Percentiles rank a stretch among this genome's conserved stretches.
These are phyloP conservation scores for Nemopilema nomurai DNA, from an alignment of 30 jellyfish, hydroid and myxozoan species.

Conservation along the genomic window DNA sequence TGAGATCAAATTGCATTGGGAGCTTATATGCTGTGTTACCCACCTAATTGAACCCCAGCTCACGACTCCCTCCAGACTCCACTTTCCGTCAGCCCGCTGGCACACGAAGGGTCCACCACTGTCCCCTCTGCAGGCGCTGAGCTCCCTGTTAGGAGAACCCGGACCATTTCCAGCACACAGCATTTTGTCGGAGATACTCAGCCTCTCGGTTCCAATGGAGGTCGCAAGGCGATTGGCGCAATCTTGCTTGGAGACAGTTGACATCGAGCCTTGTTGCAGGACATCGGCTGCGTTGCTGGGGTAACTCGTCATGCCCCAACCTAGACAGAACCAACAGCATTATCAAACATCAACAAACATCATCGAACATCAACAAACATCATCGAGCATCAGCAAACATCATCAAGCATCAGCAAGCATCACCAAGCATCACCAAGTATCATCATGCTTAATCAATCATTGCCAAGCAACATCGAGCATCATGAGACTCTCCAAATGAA, in stretches of 20 bases:
- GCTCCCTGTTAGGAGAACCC: slow-evolving; percentile 1
- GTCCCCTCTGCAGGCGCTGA: slow-evolving; percentile 47
- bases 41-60: slow-evolving; percentile 68
- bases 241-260: slow-evolving; percentile 40
- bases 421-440: no score
- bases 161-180: slow-evolving; percentile 49
- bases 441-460: no score
- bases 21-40: neutral
- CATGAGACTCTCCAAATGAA: no score
- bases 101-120: slow-evolving; percentile 71
- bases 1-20: no score
- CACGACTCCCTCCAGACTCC: slow-evolving; percentile 54
- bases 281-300: slow-evolving; percentile 48
- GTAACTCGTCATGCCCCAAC: slow-evolving; percentile 68
- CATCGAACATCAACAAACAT: no score
- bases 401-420: no score
- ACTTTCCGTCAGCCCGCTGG: slow-evolving; percentile 20
- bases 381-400: no score
- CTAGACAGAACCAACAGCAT: no score
- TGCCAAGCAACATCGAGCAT: no score
- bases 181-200: slow-evolving; percentile 50
- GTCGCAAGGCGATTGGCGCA: slow-evolving; percentile 34
- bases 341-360: no score
- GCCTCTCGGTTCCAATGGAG: neutral
- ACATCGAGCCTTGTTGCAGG: slow-evolving; percentile 60